Percentiles rank a stretch among this genome's conserved stretches.
phyloP scores from a whole-genome alignment of 2,113 vertebrate species.

The Origma solitaria region DNA sequence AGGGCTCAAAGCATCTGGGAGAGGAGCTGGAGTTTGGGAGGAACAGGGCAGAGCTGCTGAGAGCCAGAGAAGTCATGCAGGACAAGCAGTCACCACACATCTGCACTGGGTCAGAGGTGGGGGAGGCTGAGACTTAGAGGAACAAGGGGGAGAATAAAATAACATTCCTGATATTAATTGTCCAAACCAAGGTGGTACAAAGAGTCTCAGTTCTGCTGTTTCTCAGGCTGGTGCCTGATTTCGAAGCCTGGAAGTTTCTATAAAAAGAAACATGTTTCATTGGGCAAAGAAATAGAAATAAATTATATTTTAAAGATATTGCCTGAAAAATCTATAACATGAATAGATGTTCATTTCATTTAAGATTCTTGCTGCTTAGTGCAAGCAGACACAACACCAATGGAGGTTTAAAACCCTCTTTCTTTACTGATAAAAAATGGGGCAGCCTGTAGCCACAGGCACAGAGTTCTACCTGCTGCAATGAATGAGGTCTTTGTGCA shows the following conservation, averaged over 20 bases:
- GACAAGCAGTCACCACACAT: neutral
- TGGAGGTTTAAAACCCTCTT: neutral
- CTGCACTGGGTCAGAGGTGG: neutral
- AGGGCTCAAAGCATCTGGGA: neutral
- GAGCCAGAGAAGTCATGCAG: accelerated
- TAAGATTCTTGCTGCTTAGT: neutral
- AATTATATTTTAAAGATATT: neutral
- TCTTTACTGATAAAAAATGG: neutral
- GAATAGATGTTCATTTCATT: neutral
- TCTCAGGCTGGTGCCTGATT: neutral
- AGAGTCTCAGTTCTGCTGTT: neutral
- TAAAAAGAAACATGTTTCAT: neutral
- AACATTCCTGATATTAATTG: neutral
- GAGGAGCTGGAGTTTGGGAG: neutral
- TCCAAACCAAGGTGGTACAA: neutral
- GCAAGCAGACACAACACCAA: neutral
- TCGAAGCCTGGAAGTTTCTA: neutral
- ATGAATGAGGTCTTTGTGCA: neutral
- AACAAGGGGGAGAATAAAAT: neutral
- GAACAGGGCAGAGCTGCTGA: neutral
- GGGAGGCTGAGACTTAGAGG: neutral
- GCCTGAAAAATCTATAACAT: neutral
- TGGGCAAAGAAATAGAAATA: neutral
- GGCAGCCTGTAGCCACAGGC: neutral
- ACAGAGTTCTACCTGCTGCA: neutral